These are phyloP conservation scores for Peucedramus taeniatus DNA, from an alignment of 2,113 vertebrate genomes.

Conservation along the genomic window DNA sequence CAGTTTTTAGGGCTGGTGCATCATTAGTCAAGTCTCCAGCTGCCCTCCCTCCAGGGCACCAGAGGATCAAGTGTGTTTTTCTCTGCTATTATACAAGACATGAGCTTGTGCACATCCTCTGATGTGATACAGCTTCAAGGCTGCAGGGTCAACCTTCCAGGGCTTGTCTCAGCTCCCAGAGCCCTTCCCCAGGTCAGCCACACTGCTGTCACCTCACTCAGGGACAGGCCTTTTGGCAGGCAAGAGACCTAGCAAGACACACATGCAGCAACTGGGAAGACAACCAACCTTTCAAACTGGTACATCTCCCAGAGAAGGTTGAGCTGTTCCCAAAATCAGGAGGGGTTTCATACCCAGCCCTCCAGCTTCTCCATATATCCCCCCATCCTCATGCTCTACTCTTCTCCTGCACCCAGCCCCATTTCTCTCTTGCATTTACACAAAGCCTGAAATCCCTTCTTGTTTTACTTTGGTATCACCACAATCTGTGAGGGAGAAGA, in stretches of 20 bases:
- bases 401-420: neutral
- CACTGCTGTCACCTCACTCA: accelerated
- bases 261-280: accelerated
- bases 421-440: neutral
- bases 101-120: accelerated
- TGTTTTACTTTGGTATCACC: neutral
- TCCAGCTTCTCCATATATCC: accelerated
- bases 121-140: neutral
- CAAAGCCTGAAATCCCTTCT: neutral
- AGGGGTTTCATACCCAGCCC: neutral
- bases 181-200: neutral
- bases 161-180: neutral
- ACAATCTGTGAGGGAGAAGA: accelerated
- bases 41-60: neutral
- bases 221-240: neutral
- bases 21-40: neutral
- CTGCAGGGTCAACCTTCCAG: neutral
- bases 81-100: neutral
- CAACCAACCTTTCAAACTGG: accelerated
- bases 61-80: neutral
- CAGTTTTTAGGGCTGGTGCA: neutral
- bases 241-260: accelerated
- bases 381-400: neutral
- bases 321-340: neutral
- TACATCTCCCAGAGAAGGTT: neutral